Evolutionary conservation across 2,888 invertebrate species (phyloP), one percentile per base, ranked within the genome.

Genomic region (Catocala fraxini): DNA sequence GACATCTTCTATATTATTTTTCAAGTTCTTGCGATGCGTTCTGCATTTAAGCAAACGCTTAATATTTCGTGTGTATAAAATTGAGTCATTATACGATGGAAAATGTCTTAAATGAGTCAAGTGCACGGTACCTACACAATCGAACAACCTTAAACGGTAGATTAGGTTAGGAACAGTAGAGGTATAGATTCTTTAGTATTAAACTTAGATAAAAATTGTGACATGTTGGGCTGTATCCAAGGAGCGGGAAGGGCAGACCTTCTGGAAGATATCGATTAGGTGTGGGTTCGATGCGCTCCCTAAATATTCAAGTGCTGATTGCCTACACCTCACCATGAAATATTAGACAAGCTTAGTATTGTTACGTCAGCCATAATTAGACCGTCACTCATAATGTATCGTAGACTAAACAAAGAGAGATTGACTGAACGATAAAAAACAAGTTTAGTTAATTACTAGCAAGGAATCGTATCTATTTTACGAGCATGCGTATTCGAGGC

Each of bases 261-360:
- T 53, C 60, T 66, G 62, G 48, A 57, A 42, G 5, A 13, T 56
- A 76, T 73, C 74, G 59, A 70, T 76, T 59, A 54, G 51, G 52
- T 53, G 46, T 61, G 47, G 56, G 52, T 51, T 48, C 43, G 58
- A 62, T 63, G 46, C 46, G 43, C 9, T 46, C 59, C 48, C 57
- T 57, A 63, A 73, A 69, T 73, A 63, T 69, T 63, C 45, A 63
- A 66, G 61, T 63, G 66, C 65, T 69, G 57, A 69, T 65, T 65
- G 51, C 45, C 34, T 34, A 58, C 48, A 49, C 33, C 54, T 25
- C 49, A 52, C 13, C 46, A 63, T 56, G 51, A 59, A 61, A 56
- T 60, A 65, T 12, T 51, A 13, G 33, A 43, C 35, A 42, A 45
- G 45, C 34, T 49, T 43, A 53, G 41, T 56, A 51, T 39, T 49